A percentile compares a stretch with the other conserved stretches of the same genome.
Evolutionary conservation across 2,797 vertebrate genomes (phyloP).

Genomic region (Xenentodon cancila): DNA sequence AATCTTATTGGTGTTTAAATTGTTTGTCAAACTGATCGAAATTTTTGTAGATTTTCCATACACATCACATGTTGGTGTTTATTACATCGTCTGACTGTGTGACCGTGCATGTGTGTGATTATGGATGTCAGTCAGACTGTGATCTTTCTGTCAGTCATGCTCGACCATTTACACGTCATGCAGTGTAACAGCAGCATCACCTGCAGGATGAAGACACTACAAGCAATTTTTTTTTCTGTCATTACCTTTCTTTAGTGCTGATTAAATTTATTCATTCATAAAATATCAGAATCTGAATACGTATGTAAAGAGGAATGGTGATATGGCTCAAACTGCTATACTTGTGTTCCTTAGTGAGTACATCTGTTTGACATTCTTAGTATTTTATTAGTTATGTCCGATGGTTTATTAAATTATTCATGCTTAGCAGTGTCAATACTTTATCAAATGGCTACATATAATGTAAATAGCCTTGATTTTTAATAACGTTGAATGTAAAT

Average conservation of each 20-base stretch:
- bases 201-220: constrained; percentile 47
- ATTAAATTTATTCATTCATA: too few species aligned
- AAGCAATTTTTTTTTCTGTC: constrained; percentile 15
- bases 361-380: too few species aligned
- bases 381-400: too few species aligned
- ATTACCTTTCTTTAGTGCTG: not conserved
- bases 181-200: constrained; percentile 65
- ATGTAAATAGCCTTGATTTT: too few species aligned
- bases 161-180: constrained; percentile 7
- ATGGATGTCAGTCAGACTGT: constrained; percentile 21
- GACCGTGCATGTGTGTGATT: not conserved
- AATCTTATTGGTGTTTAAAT: not conserved
- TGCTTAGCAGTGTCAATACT: too few species aligned
- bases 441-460: too few species aligned
- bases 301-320: too few species aligned
- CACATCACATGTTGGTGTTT: not conserved
- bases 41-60: not conserved
- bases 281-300: too few species aligned
- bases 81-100: not conserved
- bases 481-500: not conserved
- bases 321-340: too few species aligned
- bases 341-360: too few species aligned
- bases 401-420: too few species aligned
- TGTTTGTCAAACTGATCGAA: not conserved
- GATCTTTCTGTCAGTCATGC: constrained; percentile 7